phyloP scores from a whole-genome alignment of 2,113 vertebrate species.

The Phoenicopterus ruber region DNA sequence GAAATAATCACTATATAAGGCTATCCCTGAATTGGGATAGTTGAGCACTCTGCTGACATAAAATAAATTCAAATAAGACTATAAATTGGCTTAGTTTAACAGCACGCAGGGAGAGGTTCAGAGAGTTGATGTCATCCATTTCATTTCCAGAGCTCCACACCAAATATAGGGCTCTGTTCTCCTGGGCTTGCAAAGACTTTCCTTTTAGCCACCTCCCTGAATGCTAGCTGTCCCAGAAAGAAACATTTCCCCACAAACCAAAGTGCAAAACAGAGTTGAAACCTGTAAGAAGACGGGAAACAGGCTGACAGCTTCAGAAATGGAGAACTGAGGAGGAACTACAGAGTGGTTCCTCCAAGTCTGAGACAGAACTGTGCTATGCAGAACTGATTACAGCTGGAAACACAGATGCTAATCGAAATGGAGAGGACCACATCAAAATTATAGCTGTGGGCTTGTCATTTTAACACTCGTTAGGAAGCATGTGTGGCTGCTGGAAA shows the following conservation, averaged over 20 bases:
- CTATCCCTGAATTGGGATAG: neutral
- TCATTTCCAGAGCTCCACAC: neutral
- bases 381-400: neutral
- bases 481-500: neutral
- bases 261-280: neutral
- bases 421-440: neutral
- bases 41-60: neutral
- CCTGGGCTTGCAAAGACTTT: neutral
- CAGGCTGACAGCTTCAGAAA: neutral
- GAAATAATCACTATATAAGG: neutral
- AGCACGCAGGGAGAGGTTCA: neutral
- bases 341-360: neutral
- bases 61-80: neutral
- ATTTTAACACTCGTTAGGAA: accelerated
- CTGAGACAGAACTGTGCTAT: neutral
- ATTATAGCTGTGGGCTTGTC: neutral
- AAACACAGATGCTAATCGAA: neutral
- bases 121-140: neutral
- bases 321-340: neutral
- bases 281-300: neutral
- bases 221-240: neutral
- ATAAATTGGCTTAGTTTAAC: neutral
- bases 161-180: neutral
- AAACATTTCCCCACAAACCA: neutral
- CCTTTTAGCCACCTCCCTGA: neutral